Evolutionary conservation across 2,888 invertebrate genomes (phyloP), one percentile per base, ranked within the genome.

Genomic region (Diaperis boleti): DNA sequence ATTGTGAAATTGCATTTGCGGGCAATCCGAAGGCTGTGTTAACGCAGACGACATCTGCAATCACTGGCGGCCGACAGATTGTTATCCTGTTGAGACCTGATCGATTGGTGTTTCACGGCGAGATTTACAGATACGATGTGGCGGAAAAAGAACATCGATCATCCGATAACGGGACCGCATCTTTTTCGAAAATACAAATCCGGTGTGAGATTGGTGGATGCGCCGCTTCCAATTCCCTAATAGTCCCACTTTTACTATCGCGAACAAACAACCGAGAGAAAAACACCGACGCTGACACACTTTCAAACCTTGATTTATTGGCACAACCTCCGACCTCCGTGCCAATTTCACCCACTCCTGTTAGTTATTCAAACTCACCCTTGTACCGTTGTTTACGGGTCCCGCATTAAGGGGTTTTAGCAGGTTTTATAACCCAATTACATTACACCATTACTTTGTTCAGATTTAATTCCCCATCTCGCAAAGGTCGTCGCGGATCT

Each of bases 391-490:
- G 49, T 49, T 33, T 49, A 49, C 49, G 33, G 33, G 31, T 4
- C 18, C 6, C 7, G 14, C 45, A 26, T 45, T 45, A 45, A 45
- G 29, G 29, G 26, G 33, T 49, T 49, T 49, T 33, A 47, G 17
- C 10, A 49, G 49, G 15, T 45, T 45, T 45, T 45, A 45, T 45
- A 15, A 45, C 26, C 45, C 45, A 49, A 49, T 49, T 49, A 49
- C 33, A 45, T 45, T 45, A 26, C 45, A 20, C 22, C 42, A 42
- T 47, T 47, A 31, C 31, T 47, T 10, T 7, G 18, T 31, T 33
- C 17, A n/a, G 42, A 42, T 54, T 54, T 54, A 54, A 54, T 54
- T 54, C 52, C 15, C 10, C 26, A n/a, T n/a, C n/a, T n/a, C n/a
- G n/a, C n/a, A n/a, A n/a, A n/a, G n/a, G n/a, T n/a, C n/a, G n/a